Evolutionary conservation across 2,888 invertebrate species (phyloP), one percentile per base, ranked within the genome.

Genomic region (Noctua janthina): DNA sequence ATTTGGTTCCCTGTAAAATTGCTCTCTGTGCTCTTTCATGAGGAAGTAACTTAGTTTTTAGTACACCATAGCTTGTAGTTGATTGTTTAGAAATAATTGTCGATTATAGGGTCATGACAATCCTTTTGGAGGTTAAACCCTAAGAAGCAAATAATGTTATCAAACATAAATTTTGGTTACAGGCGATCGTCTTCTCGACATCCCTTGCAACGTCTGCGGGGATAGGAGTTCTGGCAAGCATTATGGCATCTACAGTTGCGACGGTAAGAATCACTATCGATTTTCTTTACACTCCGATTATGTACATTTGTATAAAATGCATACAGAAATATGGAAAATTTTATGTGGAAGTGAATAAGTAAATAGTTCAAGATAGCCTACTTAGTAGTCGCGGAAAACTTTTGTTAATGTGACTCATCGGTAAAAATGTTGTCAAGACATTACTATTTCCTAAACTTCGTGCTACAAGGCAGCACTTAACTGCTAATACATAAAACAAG

Each of bases 141-240:
- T 15, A 69, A 71, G 29, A 62, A 35, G 17, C 7, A 74, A 59
- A 54, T 1, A 46, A 10, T 64, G 15, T n/a, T 69, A 0, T 54
- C 20, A 29, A 49, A 43, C 17, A 75, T 66, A 29, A 46, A 23
- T 70, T 15, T 68, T 79, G 29, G 15, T 79, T 88, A 5, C 96
- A 99, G 99, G 99, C 94, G 99, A 99, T 96, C 98, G 99, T 92
- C 98, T 99, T 91, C 98, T 99, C 93, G 99, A 99, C 96, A 99
- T 99, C 94, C 99, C 99, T 35, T 99, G 99, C 97, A 99, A 99
- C 96, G 99, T 99, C 84, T 99, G 99, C 93, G 99, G 99, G 81
- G 99, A 99, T 96, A 98, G 99, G 93, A 99, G 99, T 92, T 99
- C 99, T 23, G 99, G 99, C 81, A 99, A 99, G 97, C 99, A 99